phyloP scores from a whole-genome alignment of 1,140 invertebrate genomes.

The Caenorhabditis inopinata region DNA sequence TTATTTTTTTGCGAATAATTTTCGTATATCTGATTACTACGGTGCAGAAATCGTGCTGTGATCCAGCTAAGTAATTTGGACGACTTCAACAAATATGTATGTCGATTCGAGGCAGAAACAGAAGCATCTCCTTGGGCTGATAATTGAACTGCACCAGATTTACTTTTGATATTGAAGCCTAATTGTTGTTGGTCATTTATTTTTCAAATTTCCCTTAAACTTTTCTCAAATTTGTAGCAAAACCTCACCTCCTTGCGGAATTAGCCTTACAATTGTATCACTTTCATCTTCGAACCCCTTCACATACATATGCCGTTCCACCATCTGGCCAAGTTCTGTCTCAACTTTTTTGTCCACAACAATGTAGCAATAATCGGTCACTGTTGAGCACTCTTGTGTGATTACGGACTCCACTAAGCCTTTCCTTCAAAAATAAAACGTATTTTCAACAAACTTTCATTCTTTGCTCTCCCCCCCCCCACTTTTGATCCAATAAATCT shows the following conservation, averaged over 20 bases:
- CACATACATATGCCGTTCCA: conserved; percentile 8
- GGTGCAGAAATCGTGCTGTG: too few species aligned
- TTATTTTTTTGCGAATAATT: too few species aligned
- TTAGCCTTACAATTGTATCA: conserved; percentile 2
- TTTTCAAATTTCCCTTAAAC: too few species aligned
- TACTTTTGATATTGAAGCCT: too few species aligned
- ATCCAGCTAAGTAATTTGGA: too few species aligned
- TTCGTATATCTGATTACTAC: too few species aligned
- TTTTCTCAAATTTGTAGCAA: not conserved
- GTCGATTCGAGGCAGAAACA: too few species aligned
- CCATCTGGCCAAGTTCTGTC: not conserved
- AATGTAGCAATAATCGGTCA: not conserved
- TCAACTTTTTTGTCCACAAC: conserved; percentile 2
- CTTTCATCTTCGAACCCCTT: conserved; percentile 20
- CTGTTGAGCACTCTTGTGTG: not conserved
- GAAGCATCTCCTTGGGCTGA: too few species aligned
- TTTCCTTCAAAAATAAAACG: not conserved
- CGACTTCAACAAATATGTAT: too few species aligned
- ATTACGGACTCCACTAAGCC: not conserved
- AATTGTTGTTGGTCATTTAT: too few species aligned
- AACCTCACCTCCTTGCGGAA: conserved; percentile 8
- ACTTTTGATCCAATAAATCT: not conserved
- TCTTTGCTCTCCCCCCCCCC: too few species aligned
- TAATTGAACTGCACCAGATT: too few species aligned
- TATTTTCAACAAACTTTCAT: not conserved